These are phyloP conservation scores for Apoderus coryli DNA, from an alignment of 2,888 invertebrate genomes.

Conservation along the genomic window DNA sequence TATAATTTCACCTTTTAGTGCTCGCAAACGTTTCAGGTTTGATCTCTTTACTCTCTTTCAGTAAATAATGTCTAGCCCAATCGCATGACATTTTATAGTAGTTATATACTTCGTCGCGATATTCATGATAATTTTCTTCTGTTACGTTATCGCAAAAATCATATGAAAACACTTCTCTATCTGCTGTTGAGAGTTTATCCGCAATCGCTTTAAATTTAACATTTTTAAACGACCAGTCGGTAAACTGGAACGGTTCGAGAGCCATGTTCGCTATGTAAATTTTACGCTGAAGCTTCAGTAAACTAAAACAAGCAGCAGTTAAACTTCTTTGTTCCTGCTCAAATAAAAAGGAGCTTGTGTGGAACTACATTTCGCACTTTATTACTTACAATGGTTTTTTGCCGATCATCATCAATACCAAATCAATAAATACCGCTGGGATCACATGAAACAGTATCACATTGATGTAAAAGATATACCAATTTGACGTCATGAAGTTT, in stretches of 20 bases:
- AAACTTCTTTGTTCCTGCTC: too few species aligned
- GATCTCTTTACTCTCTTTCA: too few species aligned
- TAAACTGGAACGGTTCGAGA: conserved; percentile 55
- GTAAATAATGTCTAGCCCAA: conserved; percentile 5
- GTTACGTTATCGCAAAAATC: too few species aligned
- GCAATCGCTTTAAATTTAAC: conserved; percentile 33
- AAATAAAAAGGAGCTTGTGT: too few species aligned
- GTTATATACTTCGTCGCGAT: conserved; percentile 6
- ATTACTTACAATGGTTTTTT: conserved; percentile 60
- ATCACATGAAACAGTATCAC: conserved; percentile 57
- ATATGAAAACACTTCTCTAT: conserved; percentile 6
- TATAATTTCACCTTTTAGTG: conserved; percentile 4
- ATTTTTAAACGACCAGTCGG: conserved; percentile 65
- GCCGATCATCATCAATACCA: conserved; percentile 45
- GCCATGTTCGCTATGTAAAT: conserved; percentile 61
- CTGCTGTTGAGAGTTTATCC: conserved; percentile 6
- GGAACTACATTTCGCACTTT: too few species aligned
- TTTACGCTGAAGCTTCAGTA: conserved; percentile 63
- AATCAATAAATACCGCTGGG: conserved; percentile 64
- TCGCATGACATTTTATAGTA: conserved; percentile 4
- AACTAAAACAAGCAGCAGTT: too few species aligned
- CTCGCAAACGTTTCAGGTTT: background rate
- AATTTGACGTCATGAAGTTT: conserved; percentile 53
- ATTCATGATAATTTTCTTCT: too few species aligned
- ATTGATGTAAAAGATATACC: conserved; percentile 45